Conservation (phyloP, 2,888 invertebrate species). For the Zeuzera pyrina region DNA sequence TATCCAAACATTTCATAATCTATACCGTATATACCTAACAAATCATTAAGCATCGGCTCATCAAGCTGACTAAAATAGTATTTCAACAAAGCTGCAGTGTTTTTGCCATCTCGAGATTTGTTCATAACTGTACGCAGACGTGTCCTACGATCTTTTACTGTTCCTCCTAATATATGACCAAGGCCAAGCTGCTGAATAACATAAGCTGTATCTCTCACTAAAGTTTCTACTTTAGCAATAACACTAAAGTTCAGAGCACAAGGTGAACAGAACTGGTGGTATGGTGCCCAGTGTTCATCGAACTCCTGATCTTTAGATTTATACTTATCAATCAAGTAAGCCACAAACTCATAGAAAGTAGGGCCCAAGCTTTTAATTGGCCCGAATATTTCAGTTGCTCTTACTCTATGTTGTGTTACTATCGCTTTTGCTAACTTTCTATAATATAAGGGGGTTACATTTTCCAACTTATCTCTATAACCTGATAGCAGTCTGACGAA, state of each 20-base stretch:
- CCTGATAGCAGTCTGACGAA: conserved; percentile 81
- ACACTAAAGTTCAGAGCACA: conserved; percentile 77
- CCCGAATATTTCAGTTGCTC: conserved; percentile 37
- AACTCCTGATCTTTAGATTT: conserved; percentile 60
- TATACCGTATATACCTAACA: conserved; percentile 75
- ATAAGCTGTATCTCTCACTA: conserved; percentile 72
- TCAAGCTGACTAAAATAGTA: conserved; percentile 73
- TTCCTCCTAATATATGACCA: conserved; percentile 62
- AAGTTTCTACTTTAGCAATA: conserved; percentile 77
- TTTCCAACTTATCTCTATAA: conserved; percentile 82
- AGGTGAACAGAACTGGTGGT: conserved; percentile 76
- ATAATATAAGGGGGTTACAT: conserved; percentile 78
- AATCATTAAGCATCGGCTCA: conserved; percentile 65
- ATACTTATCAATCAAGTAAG: conserved; percentile 77
- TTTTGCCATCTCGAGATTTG: conserved; percentile 65
- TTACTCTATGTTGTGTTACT: conserved; percentile 72
- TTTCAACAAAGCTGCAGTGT: conserved; percentile 53
- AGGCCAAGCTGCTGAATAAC: conserved; percentile 74
- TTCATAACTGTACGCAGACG: conserved; percentile 68
- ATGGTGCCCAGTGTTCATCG: conserved; percentile 79
- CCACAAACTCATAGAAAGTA: conserved; percentile 80
- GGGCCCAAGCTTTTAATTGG: conserved; percentile 64
- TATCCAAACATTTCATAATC: conserved; percentile 82
- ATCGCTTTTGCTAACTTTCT: conserved; percentile 78
- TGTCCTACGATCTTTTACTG: conserved; percentile 58